These are phyloP conservation scores for Dasysyrphus tricinctus DNA, from an alignment of 2,888 invertebrate genomes.

Conservation along the genomic window DNA sequence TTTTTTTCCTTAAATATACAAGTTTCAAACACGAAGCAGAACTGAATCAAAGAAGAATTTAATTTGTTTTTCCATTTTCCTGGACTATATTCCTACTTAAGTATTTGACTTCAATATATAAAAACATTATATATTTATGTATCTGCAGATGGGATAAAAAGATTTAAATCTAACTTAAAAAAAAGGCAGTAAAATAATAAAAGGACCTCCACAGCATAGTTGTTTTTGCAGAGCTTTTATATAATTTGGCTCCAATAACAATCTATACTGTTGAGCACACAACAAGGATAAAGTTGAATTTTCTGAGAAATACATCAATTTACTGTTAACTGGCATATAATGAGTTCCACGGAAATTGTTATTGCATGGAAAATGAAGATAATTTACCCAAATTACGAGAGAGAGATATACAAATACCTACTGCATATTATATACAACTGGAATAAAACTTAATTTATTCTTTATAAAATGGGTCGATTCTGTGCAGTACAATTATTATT, in stretches of 20 bases:
- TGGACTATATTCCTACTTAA: not conserved
- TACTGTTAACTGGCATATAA: constrained; percentile 17
- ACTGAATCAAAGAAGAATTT: not conserved
- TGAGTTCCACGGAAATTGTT: constrained; percentile 15
- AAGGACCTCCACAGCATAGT: not conserved
- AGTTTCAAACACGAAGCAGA: too few species aligned
- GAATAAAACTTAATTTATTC: not conserved
- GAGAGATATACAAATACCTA: not conserved
- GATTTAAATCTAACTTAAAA: constrained; percentile 18
- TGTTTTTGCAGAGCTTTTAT: not conserved
- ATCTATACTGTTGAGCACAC: not conserved
- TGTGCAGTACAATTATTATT: not conserved
- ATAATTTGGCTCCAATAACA: not conserved
- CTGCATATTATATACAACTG: not conserved
- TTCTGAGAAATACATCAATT: constrained; percentile 21
- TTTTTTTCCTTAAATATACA: too few species aligned
- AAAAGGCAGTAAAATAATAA: not conserved
- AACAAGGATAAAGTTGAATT: constrained; percentile 9
- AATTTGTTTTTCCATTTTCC: not conserved
- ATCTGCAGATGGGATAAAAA: not conserved
- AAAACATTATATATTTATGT: too few species aligned
- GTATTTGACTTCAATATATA: not conserved
- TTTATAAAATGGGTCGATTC: not conserved
- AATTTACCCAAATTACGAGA: not conserved
- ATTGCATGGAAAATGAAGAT: constrained; percentile 22